Conservation (phyloP, 2,888 invertebrate species). For the Amblyjoppa proteus region DNA sequence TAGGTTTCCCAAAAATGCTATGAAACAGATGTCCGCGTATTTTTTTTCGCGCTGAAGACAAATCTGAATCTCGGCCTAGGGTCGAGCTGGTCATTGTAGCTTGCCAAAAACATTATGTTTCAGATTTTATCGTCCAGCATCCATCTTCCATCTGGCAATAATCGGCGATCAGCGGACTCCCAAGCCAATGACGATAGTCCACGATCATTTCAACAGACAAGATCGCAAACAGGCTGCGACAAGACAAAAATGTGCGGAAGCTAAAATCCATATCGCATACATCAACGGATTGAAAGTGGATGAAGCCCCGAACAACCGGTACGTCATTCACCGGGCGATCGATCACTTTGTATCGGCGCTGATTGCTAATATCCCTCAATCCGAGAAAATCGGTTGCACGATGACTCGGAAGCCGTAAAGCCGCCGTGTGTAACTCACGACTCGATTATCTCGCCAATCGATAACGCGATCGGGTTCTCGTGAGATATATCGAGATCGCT, state of each 20-base stretch:
- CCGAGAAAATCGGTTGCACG: not conserved
- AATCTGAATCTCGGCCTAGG: not conserved
- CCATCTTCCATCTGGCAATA: not conserved
- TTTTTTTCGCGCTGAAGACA: not conserved
- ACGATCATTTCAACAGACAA: not conserved
- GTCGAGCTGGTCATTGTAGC: not conserved
- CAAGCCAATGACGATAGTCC: not conserved
- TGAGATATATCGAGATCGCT: slow-evolving; percentile 16
- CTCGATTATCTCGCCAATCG: slow-evolving; percentile 41
- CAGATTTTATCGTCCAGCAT: not conserved
- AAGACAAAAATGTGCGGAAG: not conserved
- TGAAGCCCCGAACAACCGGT: not conserved
- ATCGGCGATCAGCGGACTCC: not conserved
- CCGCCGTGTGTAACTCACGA: slow-evolving; percentile 28
- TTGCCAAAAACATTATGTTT: not conserved
- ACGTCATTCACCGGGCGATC: not conserved
- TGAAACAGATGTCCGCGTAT: too few species aligned
- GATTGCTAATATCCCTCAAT: not conserved
- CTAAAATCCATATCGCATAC: not conserved
- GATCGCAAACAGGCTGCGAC: not conserved
- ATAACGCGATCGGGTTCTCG: slow-evolving; percentile 22
- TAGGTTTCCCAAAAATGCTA: too few species aligned
- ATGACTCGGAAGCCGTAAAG: not conserved
- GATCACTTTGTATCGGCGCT: not conserved
- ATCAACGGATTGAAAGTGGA: too few species aligned